phyloP scores from a whole-genome alignment of 1,140 invertebrate species.

The Brachionus plicatilis region DNA sequence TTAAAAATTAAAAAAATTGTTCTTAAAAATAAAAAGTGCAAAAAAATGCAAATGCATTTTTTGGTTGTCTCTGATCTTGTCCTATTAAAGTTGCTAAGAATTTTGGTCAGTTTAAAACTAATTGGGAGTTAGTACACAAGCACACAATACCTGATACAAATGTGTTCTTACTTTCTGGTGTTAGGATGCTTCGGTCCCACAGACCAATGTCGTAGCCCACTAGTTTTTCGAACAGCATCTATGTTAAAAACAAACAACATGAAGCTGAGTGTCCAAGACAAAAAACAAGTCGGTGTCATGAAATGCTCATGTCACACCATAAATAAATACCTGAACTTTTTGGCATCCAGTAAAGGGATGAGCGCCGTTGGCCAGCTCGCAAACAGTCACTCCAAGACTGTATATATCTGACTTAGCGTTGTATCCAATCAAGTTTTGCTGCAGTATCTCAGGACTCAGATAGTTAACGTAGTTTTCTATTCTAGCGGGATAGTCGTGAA shows the following conservation, averaged over 20 bases:
- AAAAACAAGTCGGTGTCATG: not conserved
- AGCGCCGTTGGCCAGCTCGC: conserved; percentile 80
- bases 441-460: conserved; percentile 81
- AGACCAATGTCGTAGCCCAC: conserved; percentile 37
- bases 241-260: not conserved
- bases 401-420: conserved; percentile 83
- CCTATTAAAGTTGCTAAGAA: too few relatives aligned
- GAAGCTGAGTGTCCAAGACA: not conserved
- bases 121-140: not conserved
- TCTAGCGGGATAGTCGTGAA: conserved; percentile 69
- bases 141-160: conserved; percentile 34
- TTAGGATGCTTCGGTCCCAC: conserved; percentile 31
- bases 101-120: too few relatives aligned
- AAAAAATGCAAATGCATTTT: too few relatives aligned
- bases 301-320: not conserved
- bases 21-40: too few relatives aligned
- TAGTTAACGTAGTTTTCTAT: conserved; percentile 71
- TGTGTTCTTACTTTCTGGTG: conserved; percentile 36
- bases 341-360: conserved; percentile 67
- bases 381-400: conserved; percentile 76
- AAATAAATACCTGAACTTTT: conserved; percentile 23
- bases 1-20: too few relatives aligned
- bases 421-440: conserved; percentile 81
- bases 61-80: too few relatives aligned
- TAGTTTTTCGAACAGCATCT: conserved; percentile 39